Evolutionary conservation across 2,113 vertebrate genomes (phyloP), one percentile per base, ranked within the genome.

Genomic region (Indri indri): DNA sequence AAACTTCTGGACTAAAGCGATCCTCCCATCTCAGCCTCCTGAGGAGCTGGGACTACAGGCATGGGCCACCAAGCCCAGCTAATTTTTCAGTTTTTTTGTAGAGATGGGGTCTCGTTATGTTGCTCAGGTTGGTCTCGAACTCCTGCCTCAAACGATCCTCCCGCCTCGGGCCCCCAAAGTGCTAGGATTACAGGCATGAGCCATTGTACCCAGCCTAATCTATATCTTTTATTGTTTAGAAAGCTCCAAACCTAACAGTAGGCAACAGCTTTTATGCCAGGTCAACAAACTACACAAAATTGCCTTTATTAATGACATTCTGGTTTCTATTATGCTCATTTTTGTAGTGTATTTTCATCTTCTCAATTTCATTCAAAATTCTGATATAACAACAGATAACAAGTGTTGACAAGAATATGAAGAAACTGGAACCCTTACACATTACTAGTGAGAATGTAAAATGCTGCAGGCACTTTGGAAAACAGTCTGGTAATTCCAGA

Each of bases 341-440:
- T 93, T 59, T 61, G 8, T 76, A 86, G 18, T 10, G 13, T 65
- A 83, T 59, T 83, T 90, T 88, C 61, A 79, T 59, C 79, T 76
- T 97, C 42, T 79, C 45, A 30, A 34, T 88, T 94, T 91, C 91
- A 93, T 27, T 79, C 61, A 73, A 93, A 90, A 90, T 76, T 92
- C 47, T 86, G 34, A 83, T 52, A 66, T 8, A 71, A 14, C 20
- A 70, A 82, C 65, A 90, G 63, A 22, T 45, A 85, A 87, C 32
- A 86, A 90, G 37, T 86, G 16, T 30, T 76, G 27, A 37, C n/a
- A 10, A 90, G 61, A 30, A 70, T 22, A 34, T 5, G 76, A 34
- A 65, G 66, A 92, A 89, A 73, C 14, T 42, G 63, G 68, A 63
- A 42, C 45, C 30, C 22, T 77, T 59, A 54, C 0, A 47, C 18